Percentiles rank a stretch among this genome's conserved stretches.
phyloP scores from a whole-genome alignment of 2,888 invertebrate species.

The Hoplodrina blanda region DNA sequence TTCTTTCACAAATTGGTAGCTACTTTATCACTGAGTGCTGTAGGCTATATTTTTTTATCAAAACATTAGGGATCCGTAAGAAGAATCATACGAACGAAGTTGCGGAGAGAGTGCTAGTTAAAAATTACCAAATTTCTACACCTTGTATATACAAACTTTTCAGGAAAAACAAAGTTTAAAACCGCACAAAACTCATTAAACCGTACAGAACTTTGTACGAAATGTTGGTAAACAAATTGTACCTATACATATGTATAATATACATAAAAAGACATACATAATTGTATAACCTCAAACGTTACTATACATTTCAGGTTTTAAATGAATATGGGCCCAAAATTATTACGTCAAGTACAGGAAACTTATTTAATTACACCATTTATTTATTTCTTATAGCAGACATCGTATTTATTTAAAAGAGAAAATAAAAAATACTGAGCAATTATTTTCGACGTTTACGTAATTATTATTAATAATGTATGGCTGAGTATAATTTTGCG shows the following conservation, averaged over 20 bases:
- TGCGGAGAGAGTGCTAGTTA: no score
- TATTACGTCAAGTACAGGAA: conserved; percentile 45
- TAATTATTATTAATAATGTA: conserved; percentile 35
- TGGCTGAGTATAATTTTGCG: conserved; percentile 6
- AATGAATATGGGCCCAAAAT: conserved; percentile 17
- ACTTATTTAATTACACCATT: conserved; percentile 32
- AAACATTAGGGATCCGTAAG: no score
- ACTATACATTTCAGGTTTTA: conserved; percentile 6
- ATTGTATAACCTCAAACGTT: background rate
- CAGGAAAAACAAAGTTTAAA: conserved; percentile 11
- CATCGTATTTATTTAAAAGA: background rate
- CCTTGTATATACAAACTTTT: background rate
- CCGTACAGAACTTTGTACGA: conserved; percentile 25
- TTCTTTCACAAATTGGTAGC: no score
- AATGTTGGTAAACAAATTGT: conserved; percentile 25
- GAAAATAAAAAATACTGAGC: conserved; percentile 14
- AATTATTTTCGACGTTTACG: conserved; percentile 25
- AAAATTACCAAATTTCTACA: conserved; percentile 8
- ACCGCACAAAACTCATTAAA: conserved; percentile 43
- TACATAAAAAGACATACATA: background rate
- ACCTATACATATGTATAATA: background rate
- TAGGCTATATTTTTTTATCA: no score
- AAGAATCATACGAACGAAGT: no score
- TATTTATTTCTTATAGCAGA: conserved; percentile 9
- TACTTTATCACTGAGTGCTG: no score